Base-by-base conservation (phyloP, 2,797 vertebrate genomes). In the Odontamblyopus rebecca region DNA sequence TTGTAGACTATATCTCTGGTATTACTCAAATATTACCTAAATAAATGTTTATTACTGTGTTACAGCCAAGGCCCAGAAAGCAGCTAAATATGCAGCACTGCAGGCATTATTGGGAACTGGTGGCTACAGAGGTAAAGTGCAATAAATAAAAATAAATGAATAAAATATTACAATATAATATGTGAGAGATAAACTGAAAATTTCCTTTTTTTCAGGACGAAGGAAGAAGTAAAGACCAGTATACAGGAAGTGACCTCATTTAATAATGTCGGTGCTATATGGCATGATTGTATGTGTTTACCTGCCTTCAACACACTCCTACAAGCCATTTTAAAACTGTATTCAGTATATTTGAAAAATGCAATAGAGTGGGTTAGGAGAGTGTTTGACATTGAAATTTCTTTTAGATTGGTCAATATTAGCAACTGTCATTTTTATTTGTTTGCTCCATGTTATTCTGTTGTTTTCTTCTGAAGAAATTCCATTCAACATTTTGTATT, bases 261-360 rank as follows among this genome's bases (percentile, higher is more conserved):
- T 93, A 95, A 94, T 93, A 93, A 88, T 73, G 85, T 84, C 96
- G 97, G 96, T 98, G 97, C 97, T 98, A 98, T 94, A 95, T 94
- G 95, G 95, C 94, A 90, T 96, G 93, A 95, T 94, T 95, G 95
- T 96, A 95, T 93, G 83, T 84, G 81, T 86, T 83, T 63, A 75
- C 59, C 73, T 85, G 68, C 71, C 73, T 83, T 84, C 68, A 75
- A 73, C 75, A 77, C 73, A 61, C 73, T 81, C 54, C 51, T 68
- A 18, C 64, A 50, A 66, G 35, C 6, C 26, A 38, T 75, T 32
- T 75, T 27, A 76, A 75, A 5, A 67, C 26, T 60, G 27, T 29
- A 61, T 61, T 56, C 29, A 1, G 41, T 80, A 41, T 81, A 61
- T 74, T 80, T 78, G 2, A 76, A 65, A 65, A 75, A 68, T 60